Evolutionary conservation across 2,888 invertebrate species (phyloP), one percentile per base, ranked within the genome.

Genomic region (Megastigmus dorsalis): DNA sequence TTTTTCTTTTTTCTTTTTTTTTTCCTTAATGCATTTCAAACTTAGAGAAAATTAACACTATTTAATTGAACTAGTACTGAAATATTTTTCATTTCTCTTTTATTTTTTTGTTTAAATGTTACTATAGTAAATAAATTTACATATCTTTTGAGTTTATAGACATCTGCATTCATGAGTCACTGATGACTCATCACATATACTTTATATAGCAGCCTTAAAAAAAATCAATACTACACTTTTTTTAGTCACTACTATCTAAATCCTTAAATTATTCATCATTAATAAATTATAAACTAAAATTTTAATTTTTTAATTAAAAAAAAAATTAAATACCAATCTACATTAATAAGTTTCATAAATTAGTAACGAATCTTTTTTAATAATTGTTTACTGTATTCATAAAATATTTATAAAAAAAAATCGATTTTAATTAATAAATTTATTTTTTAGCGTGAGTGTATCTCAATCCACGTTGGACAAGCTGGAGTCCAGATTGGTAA

Each of bases 401-500:
- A 33, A 23, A 54, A 28, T 50, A n/a, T 59, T 13, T 45, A 45
- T 36, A 5, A 20, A n/a, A n/a, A n/a, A n/a, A n/a, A n/a, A 15
- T 41, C 36, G 2, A 23, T 28, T 38, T 13, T 13, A 28, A 3
- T 18, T 43, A 6, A 30, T 23, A 23, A 50, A 55, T 82, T 81
- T 74, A 77, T 89, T n/a, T n/a, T 89, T 62, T 86, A 93, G 93
- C 93, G 93, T 90, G 93, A 94, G 89, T 93, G 93, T 90, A 93
- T 94, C 89, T 93, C 93, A 85, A 91, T 94, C 86, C 94, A 94
- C 88, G 93, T 94, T 86, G 94, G 94, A 79, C 94, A 94, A 90
- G 94, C 94, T 85, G 95, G 95, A 89, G 95, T 95, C 88, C 95
- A 95, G 90, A 95, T 95, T 86, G 95, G 95, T 85, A 95, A 95